Conservation (phyloP, 1,140 invertebrate species). For the Bombus picipes region DNA sequence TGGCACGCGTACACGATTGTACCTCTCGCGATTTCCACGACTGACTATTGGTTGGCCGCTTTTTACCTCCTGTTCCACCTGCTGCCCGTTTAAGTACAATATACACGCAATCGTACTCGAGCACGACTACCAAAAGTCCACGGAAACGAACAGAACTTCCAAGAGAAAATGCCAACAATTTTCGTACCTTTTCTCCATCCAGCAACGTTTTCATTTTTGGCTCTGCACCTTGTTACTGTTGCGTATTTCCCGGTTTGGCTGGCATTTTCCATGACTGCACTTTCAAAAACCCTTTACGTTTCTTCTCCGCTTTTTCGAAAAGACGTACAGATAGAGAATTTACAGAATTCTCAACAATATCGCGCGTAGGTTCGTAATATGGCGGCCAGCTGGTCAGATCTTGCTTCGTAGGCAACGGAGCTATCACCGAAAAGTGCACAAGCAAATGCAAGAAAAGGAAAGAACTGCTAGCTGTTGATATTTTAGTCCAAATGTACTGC, state of each 20-base stretch:
- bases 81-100: slow-evolving; percentile 31
- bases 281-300: neutral
- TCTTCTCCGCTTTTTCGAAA: neutral
- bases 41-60: neutral
- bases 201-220: neutral
- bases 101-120: slow-evolving; percentile 40
- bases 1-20: slow-evolving; percentile 24
- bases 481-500: neutral
- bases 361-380: neutral
- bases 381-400: neutral
- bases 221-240: neutral
- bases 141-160: slow-evolving; percentile 10
- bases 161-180: slow-evolving; percentile 18
- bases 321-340: neutral
- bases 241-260: neutral
- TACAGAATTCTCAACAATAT: neutral
- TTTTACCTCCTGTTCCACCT: slow-evolving; percentile 10
- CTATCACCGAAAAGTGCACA: neutral
- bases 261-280: neutral
- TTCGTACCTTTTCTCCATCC: slow-evolving; percentile 9
- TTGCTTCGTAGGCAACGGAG: neutral
- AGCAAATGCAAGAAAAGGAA: neutral
- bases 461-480: neutral
- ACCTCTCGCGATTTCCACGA: neutral
- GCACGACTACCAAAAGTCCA: neutral